Base-by-base conservation (phyloP, 2,888 invertebrate genomes). In the Euzetes globulus region DNA sequence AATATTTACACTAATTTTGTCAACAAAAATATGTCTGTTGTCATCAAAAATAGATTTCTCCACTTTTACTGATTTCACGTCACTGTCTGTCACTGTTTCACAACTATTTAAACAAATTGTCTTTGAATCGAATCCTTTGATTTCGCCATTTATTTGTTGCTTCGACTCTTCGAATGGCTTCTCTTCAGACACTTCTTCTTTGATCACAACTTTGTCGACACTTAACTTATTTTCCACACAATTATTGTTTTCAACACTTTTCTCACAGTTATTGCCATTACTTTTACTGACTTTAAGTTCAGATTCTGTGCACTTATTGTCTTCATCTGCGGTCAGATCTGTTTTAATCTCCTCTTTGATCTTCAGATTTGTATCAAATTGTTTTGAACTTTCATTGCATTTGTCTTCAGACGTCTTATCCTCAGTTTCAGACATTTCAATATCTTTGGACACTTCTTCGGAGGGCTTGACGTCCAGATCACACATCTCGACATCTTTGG, bases 191-290 rank as follows among this genome's bases (percentile, higher is more conserved):
- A 11, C 60, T 13, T 27, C 60, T 29, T 9, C 60, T 58, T 58
- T 29, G 13, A 27, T 58, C 29, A 27, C 60, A 27, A 27, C 11
- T 58, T 58, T 13, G 11, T 58, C 60, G 7, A 11, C 60, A 27
- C 7, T 13, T 29, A 11, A 11, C 60, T 4, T 41, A 7, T 9
- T 41, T 9, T 41, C 41, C 11, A 41, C 41, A n/a, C 45, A 17
- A 71, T 71, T 33, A 15, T 68, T 68, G 27, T 68, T 68, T 7
- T 41, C 41, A 41, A n/a, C 71, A 65, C 25, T 65, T n/a, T 33
- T 27, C 13, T 29, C 29, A 37, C 9, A 19, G 13, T 22, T 52
- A 52, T 22, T 52, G 52, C n/a, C 52, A 19, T 52, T 52, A 1
- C 52, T 19, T 52, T 52, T 13, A 52, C 4, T 52, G 7, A 41